Evolutionary conservation across 2,113 vertebrate genomes (phyloP).

Genomic region (Ceratotherium simum): DNA sequence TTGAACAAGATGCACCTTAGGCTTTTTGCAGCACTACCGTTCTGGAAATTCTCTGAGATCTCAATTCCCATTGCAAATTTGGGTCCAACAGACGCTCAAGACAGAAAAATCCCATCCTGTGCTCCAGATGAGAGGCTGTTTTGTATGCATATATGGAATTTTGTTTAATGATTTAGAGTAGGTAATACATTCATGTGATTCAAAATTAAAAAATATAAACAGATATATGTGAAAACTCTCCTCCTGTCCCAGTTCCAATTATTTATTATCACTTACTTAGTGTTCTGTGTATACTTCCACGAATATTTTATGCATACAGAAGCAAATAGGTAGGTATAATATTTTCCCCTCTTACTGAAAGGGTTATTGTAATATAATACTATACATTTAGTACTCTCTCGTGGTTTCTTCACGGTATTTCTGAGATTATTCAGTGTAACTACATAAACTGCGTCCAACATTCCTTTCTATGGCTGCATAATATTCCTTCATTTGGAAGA

Average conservation of each 20-base stretch:
- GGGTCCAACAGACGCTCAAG: not conserved
- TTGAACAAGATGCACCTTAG: not conserved
- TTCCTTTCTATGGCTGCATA: not conserved
- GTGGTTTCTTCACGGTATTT: not conserved
- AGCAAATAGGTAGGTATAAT: not conserved
- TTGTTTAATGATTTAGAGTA: not conserved
- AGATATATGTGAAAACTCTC: not conserved
- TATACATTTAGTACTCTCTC: not conserved
- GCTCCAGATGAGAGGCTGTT: not conserved
- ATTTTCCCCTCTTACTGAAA: not conserved
- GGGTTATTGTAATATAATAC: not conserved
- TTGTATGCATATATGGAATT: not conserved
- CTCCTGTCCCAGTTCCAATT: not conserved
- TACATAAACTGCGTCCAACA: not conserved
- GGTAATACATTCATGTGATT: not conserved
- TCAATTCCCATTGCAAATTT: not conserved
- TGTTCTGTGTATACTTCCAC: not conserved
- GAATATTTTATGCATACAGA: not conserved
- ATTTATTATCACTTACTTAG: not conserved
- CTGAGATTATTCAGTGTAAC: not conserved
- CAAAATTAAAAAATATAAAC: not conserved
- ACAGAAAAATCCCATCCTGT: not conserved
- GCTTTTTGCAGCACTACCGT: not conserved
- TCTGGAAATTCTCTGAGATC: not conserved
- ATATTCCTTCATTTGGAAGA: not conserved